Base-by-base conservation (phyloP, 2,888 invertebrate species). In the Cheilosia soror region DNA sequence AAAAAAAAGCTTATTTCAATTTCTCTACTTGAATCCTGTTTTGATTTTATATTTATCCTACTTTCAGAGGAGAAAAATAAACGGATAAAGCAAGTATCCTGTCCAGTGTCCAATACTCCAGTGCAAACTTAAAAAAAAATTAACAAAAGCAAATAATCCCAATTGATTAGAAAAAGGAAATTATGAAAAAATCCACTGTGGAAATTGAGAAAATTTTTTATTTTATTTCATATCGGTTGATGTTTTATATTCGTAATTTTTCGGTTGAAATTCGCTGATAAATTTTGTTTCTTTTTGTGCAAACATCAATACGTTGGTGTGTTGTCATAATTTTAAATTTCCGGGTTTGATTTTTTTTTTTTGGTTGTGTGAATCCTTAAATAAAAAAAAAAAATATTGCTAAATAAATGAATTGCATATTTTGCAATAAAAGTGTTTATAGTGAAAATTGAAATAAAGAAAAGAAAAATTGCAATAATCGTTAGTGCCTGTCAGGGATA, bases 161-260 rank as follows among this genome's bases (percentile, higher is more conserved):
- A 51, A 51, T 47, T 47, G 37, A 5, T 42, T 15, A n/a, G 6
- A 72, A 53, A 29, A 51, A 68, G 15, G 53, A 78, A 78, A 66
- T 66, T 57, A 80, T 80, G 80, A 73, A 80, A 80, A 68, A 68
- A 60, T 75, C 69, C 69, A 81, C 55, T 20, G 29, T 33, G 68
- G 68, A 37, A 51, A 5, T 57, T 31, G n/a, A 33, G 29, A 55
- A 69, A 33, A 27, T 42, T 62, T 68, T 75, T 75, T 81, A 81
- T 81, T 81, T 81, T 62, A 63, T 62, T 75, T 69, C 75, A 20
- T 80, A 66, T 66, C 66, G 80, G 55, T 63, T 81, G 63, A 69
- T 75, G 68, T 75, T 69, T 81, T 51, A 75, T 51, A 47, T 75
- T 81, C 63, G 81, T 58, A 55, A 57, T 57, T 69, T 69, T 62